Evolutionary conservation across 2,797 vertebrate species (phyloP), one percentile per base, ranked within the genome.

Genomic region (Sebastes itinus): DNA sequence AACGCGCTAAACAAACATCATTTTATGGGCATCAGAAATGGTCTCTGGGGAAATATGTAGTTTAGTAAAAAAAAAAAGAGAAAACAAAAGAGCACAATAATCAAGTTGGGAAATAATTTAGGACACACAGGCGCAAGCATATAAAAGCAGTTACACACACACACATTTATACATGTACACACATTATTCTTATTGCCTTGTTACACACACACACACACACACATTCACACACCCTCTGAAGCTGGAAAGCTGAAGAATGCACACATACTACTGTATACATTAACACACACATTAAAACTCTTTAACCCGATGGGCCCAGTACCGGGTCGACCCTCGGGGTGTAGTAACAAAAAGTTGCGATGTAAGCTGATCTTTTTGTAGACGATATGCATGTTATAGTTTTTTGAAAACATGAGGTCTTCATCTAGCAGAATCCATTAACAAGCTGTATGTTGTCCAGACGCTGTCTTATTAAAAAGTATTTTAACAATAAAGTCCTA

Each of bases 41-140:
- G 89, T 83, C 90, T 76, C 46, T 60, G 30, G 92, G 92, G 90
- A 94, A 94, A 91, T 83, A 88, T 91, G 87, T 86, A 86, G 91
- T 92, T 92, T 89, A 86, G 80, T 80, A 71, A 78, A 55, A 60
- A 67, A 67, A 62, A 60, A 42, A 38, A 22, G 52, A 84, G 46
- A 65, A 84, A 83, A 72, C 49, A 72, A 81, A 84, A 66, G 0
- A 4, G 8, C 20, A 63, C 77, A 89, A 87, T 89, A 92, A 89
- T 86, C 79, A 86, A 90, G 86, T 87, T 87, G 75, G 80, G 67
- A 78, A 93, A 88, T 82, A 77, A 88, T 88, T 83, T 75, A 82
- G 68, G 74, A 79, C 72, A 75, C 80, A 77, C 66, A 72, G 54
- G 58, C 32, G 0, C 81, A 74, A 27, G 30, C 78, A 77, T 70